Evolutionary conservation across 2,888 invertebrate genomes (phyloP), one percentile per base, ranked within the genome.

Genomic region (Pristionchus arcanus): DNA sequence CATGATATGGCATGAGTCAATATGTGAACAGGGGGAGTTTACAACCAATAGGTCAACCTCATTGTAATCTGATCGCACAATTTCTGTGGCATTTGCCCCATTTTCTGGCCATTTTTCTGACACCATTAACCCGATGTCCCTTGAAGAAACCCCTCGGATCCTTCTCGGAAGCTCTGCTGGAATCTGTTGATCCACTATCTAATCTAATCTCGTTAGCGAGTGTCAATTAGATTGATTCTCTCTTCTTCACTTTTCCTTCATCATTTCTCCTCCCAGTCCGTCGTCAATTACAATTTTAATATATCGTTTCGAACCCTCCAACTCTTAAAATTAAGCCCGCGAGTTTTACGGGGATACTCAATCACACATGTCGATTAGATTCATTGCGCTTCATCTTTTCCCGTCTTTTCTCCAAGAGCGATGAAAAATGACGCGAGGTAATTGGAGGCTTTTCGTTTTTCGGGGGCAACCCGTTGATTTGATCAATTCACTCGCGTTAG

Each of bases 371-470:
- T 49, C 81, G 1, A 42, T 77, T 42, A 37, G 68, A 68, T 37
- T 37, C 74, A 13, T 13, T 68, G 25, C 74, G 21, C 74, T 21
- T 42, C 37, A 28, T 74, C 74, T 15, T 74, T 42, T 42, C n/a
- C 28, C 49, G 4, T 21, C 74, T 53, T 49, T 34, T 77, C 77
- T 11, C 11, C 42, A 3, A 7, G 21, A n/a, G 49, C 7, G 15
- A 42, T 81, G 81, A 81, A 81, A 81, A 49, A 81, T 81, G 81
- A 81, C 81, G 81, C 9, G 81, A 42, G 49, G 19, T 81, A 81
- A 81, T 81, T 81, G 81, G 81, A 2, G 28, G 4, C 81, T 74
- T 81, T 49, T 28, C 42, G 37, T 25, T 74, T 28, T 15, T 42
- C 34, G 25, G 9, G 53, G n/a, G 9, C 49, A 2, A 1, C 11